Evolutionary conservation across 2,113 vertebrate genomes (phyloP), one percentile per base, ranked within the genome.

Genomic region (Quiscalus mexicanus): DNA sequence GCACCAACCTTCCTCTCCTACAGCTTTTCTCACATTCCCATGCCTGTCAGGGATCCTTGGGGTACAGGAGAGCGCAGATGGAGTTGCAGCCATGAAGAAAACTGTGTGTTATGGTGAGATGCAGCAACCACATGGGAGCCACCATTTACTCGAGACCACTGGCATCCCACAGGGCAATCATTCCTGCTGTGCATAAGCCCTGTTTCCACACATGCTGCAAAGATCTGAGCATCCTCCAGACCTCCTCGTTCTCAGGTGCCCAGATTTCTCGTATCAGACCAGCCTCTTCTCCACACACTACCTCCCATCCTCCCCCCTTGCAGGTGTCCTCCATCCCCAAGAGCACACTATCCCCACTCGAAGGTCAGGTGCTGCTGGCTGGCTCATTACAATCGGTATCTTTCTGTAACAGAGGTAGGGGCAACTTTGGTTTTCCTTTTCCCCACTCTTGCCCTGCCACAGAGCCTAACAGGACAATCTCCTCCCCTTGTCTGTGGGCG

Each of bases 291-390:
- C 27, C 63, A 74, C 50, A 58, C 5, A 20, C 31, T 85, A 70
- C 79, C 44, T 81, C 52, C 59, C 12, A 27, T 63, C 19, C 27
- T 85, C 39, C 31, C 17, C 65, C 19, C 30, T 86, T 69, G 2
- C 63, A 73, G 65, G n/a, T 87, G 35, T 63, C 18, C 52, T 85
- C 65, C 65, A 79, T 13, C 30, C 30, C 31, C 14, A 8, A 44
- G 35, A 44, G 27, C 41, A 82, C 53, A 30, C 8, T 22, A 13
- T 7, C 25, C 31, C 13, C 41, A 80, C 12, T 49, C 0, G 0
- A 82, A n/a, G 35, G 35, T 17, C 47, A 55, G 12, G 10, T 39
- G 68, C 59, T 91, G 41, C 63, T 89, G 79, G 16, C 27, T 88
- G 89, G 41, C 19, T 80, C 55, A 39, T 17, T 28, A 30, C 19